These are phyloP conservation scores for Protonibea diacanthus DNA, from an alignment of 2,797 vertebrate genomes.

Conservation along the genomic window DNA sequence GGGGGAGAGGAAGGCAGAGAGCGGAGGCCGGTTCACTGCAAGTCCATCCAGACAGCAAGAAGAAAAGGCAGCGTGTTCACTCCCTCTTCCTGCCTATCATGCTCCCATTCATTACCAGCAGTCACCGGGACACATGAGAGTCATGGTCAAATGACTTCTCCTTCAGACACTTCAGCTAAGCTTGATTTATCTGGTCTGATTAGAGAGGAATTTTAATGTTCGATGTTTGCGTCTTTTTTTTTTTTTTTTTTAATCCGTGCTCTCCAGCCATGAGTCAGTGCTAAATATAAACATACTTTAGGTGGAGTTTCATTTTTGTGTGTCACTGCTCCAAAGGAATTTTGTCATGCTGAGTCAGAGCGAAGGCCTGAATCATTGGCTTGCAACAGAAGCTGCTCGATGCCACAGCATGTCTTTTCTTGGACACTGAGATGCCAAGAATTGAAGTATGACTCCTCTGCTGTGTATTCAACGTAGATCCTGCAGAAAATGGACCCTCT, in stretches of 20 bases:
- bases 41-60: slow-evolving; percentile 44
- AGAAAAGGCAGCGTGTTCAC: slow-evolving; percentile 46
- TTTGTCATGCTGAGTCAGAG: slow-evolving; percentile 60
- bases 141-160: slow-evolving; percentile 35
- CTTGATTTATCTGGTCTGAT: slow-evolving; percentile 65
- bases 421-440: background rate
- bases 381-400: background rate
- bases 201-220: slow-evolving; percentile 67
- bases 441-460: slow-evolving; percentile 5
- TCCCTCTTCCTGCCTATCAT: slow-evolving; percentile 51
- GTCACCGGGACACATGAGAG: background rate
- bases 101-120: slow-evolving; percentile 52
- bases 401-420: background rate
- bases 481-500: background rate
- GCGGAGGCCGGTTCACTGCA: slow-evolving; percentile 44
- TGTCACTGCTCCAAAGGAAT: slow-evolving; percentile 46
- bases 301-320: slow-evolving; percentile 57
- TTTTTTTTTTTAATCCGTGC: slow-evolving; percentile 23
- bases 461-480: background rate
- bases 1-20: slow-evolving; percentile 29
- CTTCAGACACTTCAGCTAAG: slow-evolving; percentile 34
- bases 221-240: slow-evolving; percentile 4
- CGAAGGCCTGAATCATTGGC: slow-evolving; percentile 52
- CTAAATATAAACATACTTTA: slow-evolving; percentile 69
- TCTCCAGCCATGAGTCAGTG: slow-evolving; percentile 50